Percentiles rank a stretch among this genome's conserved stretches.
These are phyloP conservation scores for Cotesia typhae DNA, from an alignment of 1,140 invertebrate species.

Conservation along the genomic window DNA sequence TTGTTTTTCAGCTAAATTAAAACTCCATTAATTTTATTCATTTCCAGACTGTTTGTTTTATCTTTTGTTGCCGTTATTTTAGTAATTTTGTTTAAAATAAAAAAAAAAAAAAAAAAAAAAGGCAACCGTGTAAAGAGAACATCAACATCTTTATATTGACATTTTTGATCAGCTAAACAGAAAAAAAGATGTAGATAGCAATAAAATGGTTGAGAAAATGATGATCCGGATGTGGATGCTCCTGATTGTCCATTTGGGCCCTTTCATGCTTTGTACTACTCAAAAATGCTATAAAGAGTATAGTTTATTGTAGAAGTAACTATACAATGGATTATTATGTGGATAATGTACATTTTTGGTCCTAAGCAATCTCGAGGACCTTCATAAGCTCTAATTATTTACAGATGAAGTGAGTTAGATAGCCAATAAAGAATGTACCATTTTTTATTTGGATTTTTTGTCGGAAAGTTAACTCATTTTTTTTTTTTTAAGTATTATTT, in stretches of 20 bases:
- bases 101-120: background rate
- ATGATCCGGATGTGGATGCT: slow-evolving; percentile 34
- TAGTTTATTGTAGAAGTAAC: slow-evolving; percentile 1
- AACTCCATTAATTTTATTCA: no score
- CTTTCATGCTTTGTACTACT: slow-evolving; percentile 15
- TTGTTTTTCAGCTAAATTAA: no score
- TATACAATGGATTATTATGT: background rate
- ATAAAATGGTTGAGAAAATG: slow-evolving; percentile 25
- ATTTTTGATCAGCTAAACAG: slow-evolving; percentile 21
- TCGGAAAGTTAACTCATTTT: no score
- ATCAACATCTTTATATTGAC: slow-evolving; percentile 16
- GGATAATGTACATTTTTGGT: background rate
- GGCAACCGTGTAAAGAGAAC: slow-evolving; percentile 4
- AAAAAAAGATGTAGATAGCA: background rate
- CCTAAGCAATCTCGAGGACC: slow-evolving; percentile 48
- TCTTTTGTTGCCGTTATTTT: no score
- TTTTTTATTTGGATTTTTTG: no score
- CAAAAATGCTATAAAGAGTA: slow-evolving; percentile 35
- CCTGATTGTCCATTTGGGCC: slow-evolving; percentile 51
- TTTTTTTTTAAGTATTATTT: no score
- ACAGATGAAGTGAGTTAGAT: slow-evolving; percentile 3
- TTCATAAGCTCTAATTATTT: slow-evolving; percentile 14
- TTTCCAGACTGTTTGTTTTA: background rate
- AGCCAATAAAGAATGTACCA: background rate
- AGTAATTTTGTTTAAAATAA: no score